phyloP scores from a whole-genome alignment of 2,113 vertebrate genomes.

The Sapayoa aenigma region DNA sequence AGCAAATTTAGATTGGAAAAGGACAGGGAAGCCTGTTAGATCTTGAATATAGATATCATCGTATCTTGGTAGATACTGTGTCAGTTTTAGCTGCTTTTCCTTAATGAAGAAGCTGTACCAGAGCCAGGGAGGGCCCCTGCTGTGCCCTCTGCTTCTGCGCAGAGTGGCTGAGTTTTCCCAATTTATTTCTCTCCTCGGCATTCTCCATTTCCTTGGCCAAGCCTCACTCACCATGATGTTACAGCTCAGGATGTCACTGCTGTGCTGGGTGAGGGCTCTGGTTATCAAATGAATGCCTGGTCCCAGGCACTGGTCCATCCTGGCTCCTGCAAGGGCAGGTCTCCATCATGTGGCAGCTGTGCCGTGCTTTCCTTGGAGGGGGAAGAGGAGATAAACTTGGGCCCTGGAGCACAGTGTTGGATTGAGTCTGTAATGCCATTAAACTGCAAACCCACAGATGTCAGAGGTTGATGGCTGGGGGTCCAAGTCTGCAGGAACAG shows the following conservation, averaged over 20 bases:
- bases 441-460: not conserved
- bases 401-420: not conserved
- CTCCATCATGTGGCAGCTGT: not conserved
- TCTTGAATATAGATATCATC: not conserved
- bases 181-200: not conserved
- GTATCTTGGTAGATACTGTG: not conserved
- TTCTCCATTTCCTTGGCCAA: not conserved
- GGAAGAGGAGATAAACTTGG: not conserved
- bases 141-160: fast-evolving
- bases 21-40: not conserved
- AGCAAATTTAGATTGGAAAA: not conserved
- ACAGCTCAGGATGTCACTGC: not conserved
- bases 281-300: not conserved
- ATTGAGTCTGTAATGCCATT: not conserved
- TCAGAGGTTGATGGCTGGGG: not conserved
- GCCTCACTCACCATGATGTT: not conserved
- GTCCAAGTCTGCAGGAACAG: not conserved
- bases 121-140: not conserved
- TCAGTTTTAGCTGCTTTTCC: not conserved
- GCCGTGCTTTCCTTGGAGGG: not conserved
- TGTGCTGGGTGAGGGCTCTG: not conserved
- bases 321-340: not conserved
- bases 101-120: not conserved
- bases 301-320: not conserved
- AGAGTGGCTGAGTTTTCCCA: not conserved